Percentiles rank a stretch among this genome's conserved stretches.
These are phyloP conservation scores for Chrysodeixis includens DNA, from an alignment of 2,888 invertebrate species.

Conservation along the genomic window DNA sequence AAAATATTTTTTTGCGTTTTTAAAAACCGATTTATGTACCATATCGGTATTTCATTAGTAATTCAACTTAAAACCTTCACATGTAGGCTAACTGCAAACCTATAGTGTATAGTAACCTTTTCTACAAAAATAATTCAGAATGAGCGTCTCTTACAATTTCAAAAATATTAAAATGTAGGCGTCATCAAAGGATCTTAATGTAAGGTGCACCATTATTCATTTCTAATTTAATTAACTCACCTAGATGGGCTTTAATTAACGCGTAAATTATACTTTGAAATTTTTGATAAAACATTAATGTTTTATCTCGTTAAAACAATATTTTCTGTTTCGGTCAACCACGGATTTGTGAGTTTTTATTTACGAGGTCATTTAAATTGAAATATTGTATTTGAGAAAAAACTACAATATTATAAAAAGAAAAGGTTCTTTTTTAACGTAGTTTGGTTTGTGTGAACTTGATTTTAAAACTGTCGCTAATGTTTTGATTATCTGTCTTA, in stretches of 20 bases:
- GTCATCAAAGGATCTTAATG: slow-evolving; percentile 44
- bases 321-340: slow-evolving; percentile 22
- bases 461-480: no score
- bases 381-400: slow-evolving; percentile 10
- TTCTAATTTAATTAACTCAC: slow-evolving; percentile 49
- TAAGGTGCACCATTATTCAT: slow-evolving; percentile 44
- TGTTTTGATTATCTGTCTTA: no score
- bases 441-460: no score
- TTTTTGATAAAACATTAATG: slow-evolving; percentile 28
- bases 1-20: no score
- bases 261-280: slow-evolving; percentile 46
- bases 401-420: not conserved
- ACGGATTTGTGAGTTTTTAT: slow-evolving; percentile 23
- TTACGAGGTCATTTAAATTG: slow-evolving; percentile 33
- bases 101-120: no score
- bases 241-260: slow-evolving; percentile 50
- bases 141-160: no score
- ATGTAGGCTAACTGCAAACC: no score
- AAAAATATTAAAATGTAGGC: not conserved
- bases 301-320: slow-evolving; percentile 17
- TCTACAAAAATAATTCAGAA: no score
- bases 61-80: no score
- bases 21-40: no score
- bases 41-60: no score
- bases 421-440: not conserved